Percentiles rank a stretch among this genome's conserved stretches.
These are phyloP conservation scores for Mizuhopecten yessoensis DNA, from an alignment of 1,140 invertebrate genomes.

Conservation along the genomic window DNA sequence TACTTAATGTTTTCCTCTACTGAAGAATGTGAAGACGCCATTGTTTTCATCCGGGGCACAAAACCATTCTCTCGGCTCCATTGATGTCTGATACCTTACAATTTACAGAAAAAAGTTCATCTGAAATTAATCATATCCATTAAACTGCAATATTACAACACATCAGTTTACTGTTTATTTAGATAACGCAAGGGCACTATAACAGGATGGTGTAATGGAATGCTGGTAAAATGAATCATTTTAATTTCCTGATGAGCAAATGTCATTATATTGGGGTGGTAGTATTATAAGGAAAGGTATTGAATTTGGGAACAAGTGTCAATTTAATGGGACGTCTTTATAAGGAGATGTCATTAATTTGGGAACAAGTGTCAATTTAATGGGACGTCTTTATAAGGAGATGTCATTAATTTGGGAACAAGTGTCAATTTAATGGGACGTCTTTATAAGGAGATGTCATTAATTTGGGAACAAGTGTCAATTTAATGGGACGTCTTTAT, in stretches of 20 bases:
- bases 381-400: neutral
- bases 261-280: no score
- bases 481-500: no score
- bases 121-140: neutral
- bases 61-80: conserved; percentile 17
- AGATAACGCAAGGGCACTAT: neutral
- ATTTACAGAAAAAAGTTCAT: neutral
- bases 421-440: neutral
- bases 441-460: no score
- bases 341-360: neutral
- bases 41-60: neutral
- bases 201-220: no score
- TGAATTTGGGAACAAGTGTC: no score
- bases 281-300: no score
- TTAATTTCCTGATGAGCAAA: no score
- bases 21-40: neutral
- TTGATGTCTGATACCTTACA: neutral
- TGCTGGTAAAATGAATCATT: no score
- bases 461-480: neutral
- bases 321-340: neutral
- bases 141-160: neutral
- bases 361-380: neutral
- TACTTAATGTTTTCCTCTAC: neutral
- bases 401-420: no score
- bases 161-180: neutral